Evolutionary conservation across 2,888 invertebrate species (phyloP).

Genomic region (Netelia inedita): DNA sequence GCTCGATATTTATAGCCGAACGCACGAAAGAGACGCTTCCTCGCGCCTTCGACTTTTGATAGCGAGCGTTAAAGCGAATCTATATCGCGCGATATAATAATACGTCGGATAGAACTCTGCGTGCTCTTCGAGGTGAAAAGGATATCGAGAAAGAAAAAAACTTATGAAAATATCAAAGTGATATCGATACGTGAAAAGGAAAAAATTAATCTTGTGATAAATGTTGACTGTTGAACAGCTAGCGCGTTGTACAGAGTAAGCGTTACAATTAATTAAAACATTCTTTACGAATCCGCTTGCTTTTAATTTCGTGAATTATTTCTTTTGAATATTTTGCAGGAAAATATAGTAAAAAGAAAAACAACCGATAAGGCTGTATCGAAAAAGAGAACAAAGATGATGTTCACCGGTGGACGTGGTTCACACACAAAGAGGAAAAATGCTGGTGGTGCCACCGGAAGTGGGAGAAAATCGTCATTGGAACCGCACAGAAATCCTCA

Average conservation of each 20-base stretch:
- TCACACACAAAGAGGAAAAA: slow-evolving; percentile 88
- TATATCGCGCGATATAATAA: slow-evolving; percentile 24
- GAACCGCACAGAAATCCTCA: slow-evolving; percentile 75
- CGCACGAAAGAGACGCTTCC: slow-evolving; percentile 53
- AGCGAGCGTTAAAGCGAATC: slow-evolving; percentile 34
- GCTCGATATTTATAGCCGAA: slow-evolving; percentile 75
- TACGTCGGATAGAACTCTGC: slow-evolving; percentile 21
- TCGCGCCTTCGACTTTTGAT: slow-evolving; percentile 59
- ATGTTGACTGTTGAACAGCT: slow-evolving; percentile 23
- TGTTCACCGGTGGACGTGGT: slow-evolving; percentile 88
- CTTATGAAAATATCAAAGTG: neutral
- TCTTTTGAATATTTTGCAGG: slow-evolving; percentile 12
- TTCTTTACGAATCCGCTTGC: neutral
- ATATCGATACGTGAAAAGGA: neutral
- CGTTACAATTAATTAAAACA: neutral
- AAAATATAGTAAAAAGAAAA: slow-evolving; percentile 13
- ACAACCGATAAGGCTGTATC: slow-evolving; percentile 16
- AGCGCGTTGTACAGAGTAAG: slow-evolving; percentile 34
- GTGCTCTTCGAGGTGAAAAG: neutral
- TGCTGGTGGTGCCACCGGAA: slow-evolving; percentile 80
- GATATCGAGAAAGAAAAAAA: neutral
- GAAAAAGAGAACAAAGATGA: slow-evolving; percentile 86
- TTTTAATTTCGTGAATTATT: neutral
- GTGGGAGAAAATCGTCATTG: slow-evolving; percentile 76
- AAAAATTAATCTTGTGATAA: neutral